Evolutionary conservation across 1,140 invertebrate genomes (phyloP).

Genomic region (Chrysomallon squamiferum): DNA sequence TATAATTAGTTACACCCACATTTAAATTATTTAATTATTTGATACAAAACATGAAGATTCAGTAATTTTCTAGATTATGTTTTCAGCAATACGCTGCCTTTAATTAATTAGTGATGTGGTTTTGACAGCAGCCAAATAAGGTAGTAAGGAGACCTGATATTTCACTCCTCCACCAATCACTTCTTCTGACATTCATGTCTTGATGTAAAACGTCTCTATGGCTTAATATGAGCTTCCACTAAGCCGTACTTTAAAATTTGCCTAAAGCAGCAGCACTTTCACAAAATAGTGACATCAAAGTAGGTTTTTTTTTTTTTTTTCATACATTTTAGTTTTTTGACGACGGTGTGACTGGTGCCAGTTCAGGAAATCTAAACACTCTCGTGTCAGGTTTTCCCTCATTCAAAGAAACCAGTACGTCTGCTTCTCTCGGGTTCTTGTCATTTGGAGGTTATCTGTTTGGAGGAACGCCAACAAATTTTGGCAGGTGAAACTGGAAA

Average conservation of each 20-base stretch:
- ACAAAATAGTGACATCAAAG: no score
- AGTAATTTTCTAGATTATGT: no score
- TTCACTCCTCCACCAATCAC: neutral
- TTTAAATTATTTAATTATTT: no score
- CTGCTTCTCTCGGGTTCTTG: neutral
- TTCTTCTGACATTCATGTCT: neutral
- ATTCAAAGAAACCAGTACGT: neutral
- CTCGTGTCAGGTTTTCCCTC: conserved; percentile 17
- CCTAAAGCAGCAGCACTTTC: no score
- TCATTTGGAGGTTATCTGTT: conserved; percentile 5
- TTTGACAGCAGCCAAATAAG: no score
- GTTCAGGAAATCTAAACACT: neutral
- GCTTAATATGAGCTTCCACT: neutral
- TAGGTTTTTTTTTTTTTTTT: no score
- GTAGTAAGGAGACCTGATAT: no score
- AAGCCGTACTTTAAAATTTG: neutral
- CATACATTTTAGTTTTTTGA: neutral
- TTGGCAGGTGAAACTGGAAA: neutral
- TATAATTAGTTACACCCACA: no score
- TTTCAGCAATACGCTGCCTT: no score
- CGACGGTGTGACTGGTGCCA: neutral
- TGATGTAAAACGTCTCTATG: no score
- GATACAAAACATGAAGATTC: no score
- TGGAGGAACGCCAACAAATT: neutral
- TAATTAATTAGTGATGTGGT: no score